Percentiles rank a stretch among this genome's conserved stretches.
These are phyloP conservation scores for Phoenicopterus ruber DNA, from an alignment of 2,113 vertebrate genomes.

Conservation along the genomic window DNA sequence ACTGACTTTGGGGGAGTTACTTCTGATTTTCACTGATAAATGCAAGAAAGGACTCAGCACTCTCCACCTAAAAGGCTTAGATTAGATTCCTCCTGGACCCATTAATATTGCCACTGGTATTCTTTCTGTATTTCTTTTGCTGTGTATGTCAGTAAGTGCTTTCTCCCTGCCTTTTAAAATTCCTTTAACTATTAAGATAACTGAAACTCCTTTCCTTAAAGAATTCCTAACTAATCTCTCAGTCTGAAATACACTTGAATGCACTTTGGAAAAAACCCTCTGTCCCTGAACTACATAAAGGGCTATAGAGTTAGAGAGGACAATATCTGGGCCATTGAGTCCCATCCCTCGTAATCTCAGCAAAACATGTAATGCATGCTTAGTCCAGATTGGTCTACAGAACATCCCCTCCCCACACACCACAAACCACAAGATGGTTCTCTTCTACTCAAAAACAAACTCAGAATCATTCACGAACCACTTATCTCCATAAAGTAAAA, in stretches of 20 bases:
- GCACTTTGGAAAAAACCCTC: neutral
- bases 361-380: neutral
- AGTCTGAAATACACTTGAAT: neutral
- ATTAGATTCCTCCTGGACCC: constrained; percentile 9
- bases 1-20: constrained; percentile 21
- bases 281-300: neutral
- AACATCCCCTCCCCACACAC: neutral
- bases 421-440: neutral
- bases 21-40: constrained; percentile 55
- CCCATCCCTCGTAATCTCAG: neutral
- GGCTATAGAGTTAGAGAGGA: neutral
- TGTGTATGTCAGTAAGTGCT: neutral
- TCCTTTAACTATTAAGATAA: neutral
- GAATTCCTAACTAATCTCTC: neutral
- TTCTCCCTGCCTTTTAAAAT: neutral
- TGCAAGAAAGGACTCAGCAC: neutral
- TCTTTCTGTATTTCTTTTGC: neutral
- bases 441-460: neutral
- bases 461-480: neutral
- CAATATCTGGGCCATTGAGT: neutral
- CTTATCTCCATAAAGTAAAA: neutral
- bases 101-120: neutral
- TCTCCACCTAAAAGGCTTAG: constrained; percentile 22
- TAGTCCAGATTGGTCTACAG: neutral
- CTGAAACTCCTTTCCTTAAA: neutral